These are phyloP conservation scores for Pygocentrus nattereri DNA, from an alignment of 2,797 vertebrate species.

Conservation along the genomic window DNA sequence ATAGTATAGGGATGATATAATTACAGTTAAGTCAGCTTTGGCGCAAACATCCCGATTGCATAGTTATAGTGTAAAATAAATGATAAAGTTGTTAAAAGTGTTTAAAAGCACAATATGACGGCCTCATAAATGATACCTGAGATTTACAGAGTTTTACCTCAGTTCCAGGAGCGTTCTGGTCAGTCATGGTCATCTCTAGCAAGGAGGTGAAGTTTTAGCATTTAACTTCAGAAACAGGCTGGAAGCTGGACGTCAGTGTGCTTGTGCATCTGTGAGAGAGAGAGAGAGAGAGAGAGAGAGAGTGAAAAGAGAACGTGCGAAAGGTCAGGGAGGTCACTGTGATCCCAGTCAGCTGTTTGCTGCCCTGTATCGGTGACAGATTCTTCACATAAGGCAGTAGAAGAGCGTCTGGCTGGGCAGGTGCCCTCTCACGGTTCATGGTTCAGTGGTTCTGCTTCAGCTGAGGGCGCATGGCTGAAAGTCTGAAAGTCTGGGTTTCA, in stretches of 20 bases:
- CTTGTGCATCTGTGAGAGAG: not conserved
- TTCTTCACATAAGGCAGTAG: constrained; percentile 48
- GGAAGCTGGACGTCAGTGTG: not conserved
- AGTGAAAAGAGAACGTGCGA: constrained; percentile 17
- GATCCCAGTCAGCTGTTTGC: constrained; percentile 72
- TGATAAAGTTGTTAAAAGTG: too few relatives aligned
- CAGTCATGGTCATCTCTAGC: not conserved
- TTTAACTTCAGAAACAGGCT: not conserved
- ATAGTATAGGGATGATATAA: too few relatives aligned
- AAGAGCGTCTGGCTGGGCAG: constrained; percentile 27
- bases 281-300: not conserved
- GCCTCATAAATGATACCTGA: not conserved
- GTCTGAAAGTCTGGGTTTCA: too few relatives aligned
- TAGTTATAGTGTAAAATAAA: too few relatives aligned
- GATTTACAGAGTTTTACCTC: too few relatives aligned
- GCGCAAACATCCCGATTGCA: too few relatives aligned
- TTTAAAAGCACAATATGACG: too few relatives aligned
- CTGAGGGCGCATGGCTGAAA: too few relatives aligned
- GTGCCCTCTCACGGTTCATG: constrained; percentile 4
- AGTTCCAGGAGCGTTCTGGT: not conserved
- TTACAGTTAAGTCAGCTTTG: too few relatives aligned
- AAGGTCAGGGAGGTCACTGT: constrained; percentile 50
- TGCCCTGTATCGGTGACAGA: constrained; percentile 60
- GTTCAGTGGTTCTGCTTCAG: too few relatives aligned
- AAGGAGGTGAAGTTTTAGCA: not conserved